These are phyloP conservation scores for Hemibagrus guttatus DNA, from an alignment of 2,797 vertebrate species.

Conservation along the genomic window DNA sequence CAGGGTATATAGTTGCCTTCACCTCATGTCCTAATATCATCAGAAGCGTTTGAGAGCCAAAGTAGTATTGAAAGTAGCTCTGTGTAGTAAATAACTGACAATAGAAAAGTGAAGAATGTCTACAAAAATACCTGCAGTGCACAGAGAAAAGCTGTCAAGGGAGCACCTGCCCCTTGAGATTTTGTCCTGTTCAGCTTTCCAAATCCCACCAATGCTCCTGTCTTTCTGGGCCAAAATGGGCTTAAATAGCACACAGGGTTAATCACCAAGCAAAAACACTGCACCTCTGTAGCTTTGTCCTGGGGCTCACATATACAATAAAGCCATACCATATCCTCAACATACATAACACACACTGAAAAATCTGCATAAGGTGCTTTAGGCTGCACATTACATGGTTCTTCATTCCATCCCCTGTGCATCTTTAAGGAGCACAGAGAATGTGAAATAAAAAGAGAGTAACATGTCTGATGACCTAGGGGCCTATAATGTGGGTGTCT, in stretches of 20 bases:
- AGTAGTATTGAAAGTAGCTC: neutral
- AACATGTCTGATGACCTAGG: slow-evolving; percentile 10
- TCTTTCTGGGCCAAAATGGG: neutral
- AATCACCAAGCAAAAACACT: neutral
- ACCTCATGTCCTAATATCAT: neutral
- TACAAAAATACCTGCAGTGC: slow-evolving; percentile 69
- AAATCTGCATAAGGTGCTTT: neutral
- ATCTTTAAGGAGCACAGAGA: slow-evolving; percentile 17
- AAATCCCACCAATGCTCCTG: neutral
- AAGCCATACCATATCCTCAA: neutral
- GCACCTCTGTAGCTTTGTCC: neutral
- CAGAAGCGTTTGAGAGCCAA: slow-evolving; percentile 44
- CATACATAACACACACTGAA: neutral
- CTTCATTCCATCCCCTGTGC: slow-evolving; percentile 15
- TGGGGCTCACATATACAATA: neutral
- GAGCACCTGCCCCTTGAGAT: neutral
- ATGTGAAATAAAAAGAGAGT: neutral
- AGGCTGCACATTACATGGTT: slow-evolving; percentile 10
- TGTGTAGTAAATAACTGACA: neutral
- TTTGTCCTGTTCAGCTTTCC: neutral
- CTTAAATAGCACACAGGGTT: neutral
- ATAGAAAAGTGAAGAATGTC: slow-evolving; percentile 39
- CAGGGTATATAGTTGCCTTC: neutral
- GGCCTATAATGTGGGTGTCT: slow-evolving; percentile 27
- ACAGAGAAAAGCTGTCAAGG: slow-evolving; percentile 55